Evolutionary conservation across 2,113 vertebrate genomes (phyloP), one percentile per base, ranked within the genome.

Genomic region (Prietella phreatophila): DNA sequence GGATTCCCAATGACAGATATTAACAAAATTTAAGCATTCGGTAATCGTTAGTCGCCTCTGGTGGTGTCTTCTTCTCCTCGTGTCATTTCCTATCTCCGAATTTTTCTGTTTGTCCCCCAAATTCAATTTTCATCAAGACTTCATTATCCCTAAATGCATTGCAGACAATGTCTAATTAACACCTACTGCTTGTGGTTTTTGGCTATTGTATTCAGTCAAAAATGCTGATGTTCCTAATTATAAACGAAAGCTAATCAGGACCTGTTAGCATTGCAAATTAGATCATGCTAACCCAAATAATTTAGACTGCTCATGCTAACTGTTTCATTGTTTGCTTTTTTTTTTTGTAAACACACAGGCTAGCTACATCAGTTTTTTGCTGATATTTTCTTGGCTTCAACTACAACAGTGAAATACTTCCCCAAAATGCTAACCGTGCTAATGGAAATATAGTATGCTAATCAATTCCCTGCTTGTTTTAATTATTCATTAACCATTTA

Each of bases 241-340:
- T 17, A 27, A 56, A 56, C 10, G 8, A 55, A 0, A 30, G 55
- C 79, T 81, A 56, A 81, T 81, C 76, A 39, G 33, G 58, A 36
- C 36, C 39, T 84, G 42, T 84, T 67, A 27, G 25, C 14, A 19
- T 65, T 84, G 39, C 82, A 84, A 84, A 84, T 50, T 50, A 22
- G 17, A 84, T 84, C 55, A 60, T 60, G 30, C 55, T 60, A 82
- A 39, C 30, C 11, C 30, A 82, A 82, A 60, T 10, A 33, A 33
- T 36, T 58, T 36, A 20, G 4, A 82, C 14, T 1, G 0, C 22
- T 13, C 17, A 4, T 5, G 50, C 50, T 60, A 60, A 36, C 30
- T 10, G 2, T 80, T 55, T 80, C 47, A 50, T 50, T 50, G 8
- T 47, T 47, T 47, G 0, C 5, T 47, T 47, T 10, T 50, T 50